Percentiles rank a stretch among this genome's conserved stretches.
phyloP scores from a whole-genome alignment of 37 sponge, comb jelly and placozoan species.

The Geodia barretti region DNA sequence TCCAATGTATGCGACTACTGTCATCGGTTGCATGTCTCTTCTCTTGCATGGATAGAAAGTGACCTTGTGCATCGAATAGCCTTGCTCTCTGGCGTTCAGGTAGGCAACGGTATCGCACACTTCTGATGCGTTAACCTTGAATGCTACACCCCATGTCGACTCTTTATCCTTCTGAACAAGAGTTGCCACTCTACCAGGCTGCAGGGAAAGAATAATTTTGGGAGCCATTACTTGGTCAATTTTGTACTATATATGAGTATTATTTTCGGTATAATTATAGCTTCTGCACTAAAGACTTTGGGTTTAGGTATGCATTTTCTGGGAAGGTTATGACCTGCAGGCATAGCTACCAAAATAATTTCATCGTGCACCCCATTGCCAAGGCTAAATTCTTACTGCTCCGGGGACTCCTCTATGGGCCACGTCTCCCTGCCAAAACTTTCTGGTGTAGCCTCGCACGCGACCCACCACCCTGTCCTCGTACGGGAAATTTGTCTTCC shows the following conservation, averaged over 20 bases:
- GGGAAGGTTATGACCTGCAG: no score
- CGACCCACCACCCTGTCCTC: constrained; percentile 45
- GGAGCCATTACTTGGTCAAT: no score
- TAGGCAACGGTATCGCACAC: constrained; percentile 49
- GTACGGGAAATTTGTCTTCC: constrained; percentile 80
- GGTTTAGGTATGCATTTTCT: no score
- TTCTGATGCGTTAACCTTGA: constrained; percentile 45
- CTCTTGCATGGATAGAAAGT: constrained; percentile 55
- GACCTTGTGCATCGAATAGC: constrained; percentile 55
- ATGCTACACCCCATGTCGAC: constrained; percentile 79
- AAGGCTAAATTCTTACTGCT: constrained; percentile 51
- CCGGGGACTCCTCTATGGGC: constrained; percentile 85
- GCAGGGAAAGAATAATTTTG: background rate
- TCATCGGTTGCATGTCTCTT: constrained; percentile 20
- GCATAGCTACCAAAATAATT: no score
- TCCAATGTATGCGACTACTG: constrained; percentile 74
- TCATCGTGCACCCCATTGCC: no score
- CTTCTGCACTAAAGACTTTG: no score
- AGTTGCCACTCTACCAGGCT: constrained; percentile 93
- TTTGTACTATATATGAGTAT: no score
- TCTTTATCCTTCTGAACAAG: constrained; percentile 52
- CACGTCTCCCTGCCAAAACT: constrained; percentile 89
- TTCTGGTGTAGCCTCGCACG: constrained; percentile 70
- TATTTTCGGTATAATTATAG: no score
- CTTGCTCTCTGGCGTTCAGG: constrained; percentile 67